Evolutionary conservation across 1,140 invertebrate species (phyloP).

Genomic region (Caenorhabditis remanei): DNA sequence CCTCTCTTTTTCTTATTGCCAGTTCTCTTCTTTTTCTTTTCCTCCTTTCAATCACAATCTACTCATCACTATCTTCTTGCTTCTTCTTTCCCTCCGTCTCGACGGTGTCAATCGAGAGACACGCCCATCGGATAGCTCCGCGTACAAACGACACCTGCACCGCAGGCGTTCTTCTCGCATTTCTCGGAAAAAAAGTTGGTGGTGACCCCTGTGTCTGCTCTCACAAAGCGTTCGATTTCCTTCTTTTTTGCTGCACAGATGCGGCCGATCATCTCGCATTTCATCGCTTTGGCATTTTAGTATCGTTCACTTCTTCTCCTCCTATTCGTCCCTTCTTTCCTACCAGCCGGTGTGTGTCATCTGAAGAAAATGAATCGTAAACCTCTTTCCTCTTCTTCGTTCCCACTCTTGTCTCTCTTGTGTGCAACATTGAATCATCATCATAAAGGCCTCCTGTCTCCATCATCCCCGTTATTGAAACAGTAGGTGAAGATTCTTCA

Average conservation of each 20-base stretch:
- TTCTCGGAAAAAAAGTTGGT: conserved; percentile 49
- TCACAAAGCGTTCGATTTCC: conserved; percentile 51
- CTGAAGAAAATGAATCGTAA: conserved; percentile 41
- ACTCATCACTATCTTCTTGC: background rate
- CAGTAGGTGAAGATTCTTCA: conserved; percentile 45
- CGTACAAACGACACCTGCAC: conserved; percentile 52
- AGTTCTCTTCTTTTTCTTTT: background rate
- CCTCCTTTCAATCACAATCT: background rate
- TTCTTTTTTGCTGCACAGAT: conserved; percentile 20
- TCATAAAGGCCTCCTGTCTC: conserved; percentile 6
- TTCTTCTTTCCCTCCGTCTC: background rate
- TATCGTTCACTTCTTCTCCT: conserved; percentile 34
- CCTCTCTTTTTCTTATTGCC: too few relatives aligned
- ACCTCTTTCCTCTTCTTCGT: conserved; percentile 17
- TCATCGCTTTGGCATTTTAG: conserved; percentile 41
- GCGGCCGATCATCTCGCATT: conserved; percentile 50
- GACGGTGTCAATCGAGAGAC: conserved; percentile 20
- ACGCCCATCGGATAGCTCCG: background rate
- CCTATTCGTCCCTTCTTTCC: background rate
- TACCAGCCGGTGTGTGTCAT: conserved; percentile 15
- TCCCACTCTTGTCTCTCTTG: conserved; percentile 3
- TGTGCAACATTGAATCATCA: conserved; percentile 54
- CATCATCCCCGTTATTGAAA: conserved; percentile 11
- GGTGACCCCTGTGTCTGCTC: conserved; percentile 11
- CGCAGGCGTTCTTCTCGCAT: conserved; percentile 43